Conservation (phyloP, 2,888 invertebrate genomes). For the Harmothoe impar region DNA sequence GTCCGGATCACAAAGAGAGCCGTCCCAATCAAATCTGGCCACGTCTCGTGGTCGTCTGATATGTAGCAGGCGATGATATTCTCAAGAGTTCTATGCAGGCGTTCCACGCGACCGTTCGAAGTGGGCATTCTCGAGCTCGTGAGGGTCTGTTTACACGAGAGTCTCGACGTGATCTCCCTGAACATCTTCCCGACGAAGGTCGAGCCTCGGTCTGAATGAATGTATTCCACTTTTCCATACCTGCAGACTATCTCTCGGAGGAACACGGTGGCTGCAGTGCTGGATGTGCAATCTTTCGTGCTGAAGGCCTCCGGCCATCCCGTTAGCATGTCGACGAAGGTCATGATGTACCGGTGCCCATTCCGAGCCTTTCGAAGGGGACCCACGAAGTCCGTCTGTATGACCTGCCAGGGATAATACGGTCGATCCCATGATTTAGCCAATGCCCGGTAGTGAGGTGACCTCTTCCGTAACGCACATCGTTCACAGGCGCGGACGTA, state of each 20-base stretch:
- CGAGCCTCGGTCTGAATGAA: neutral
- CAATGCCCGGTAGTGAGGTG: neutral
- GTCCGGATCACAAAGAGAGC: neutral
- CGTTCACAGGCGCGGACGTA: neutral
- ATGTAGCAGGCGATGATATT: no score
- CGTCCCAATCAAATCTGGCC: neutral
- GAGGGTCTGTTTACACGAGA: neutral
- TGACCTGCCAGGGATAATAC: neutral
- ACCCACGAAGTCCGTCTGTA: neutral
- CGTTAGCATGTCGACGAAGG: neutral
- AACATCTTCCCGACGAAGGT: neutral
- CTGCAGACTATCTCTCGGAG: neutral
- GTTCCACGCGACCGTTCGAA: neutral
- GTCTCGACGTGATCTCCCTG: neutral
- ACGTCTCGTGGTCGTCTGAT: neutral
- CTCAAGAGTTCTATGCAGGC: neutral
- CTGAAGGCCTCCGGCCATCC: slow-evolving; percentile 23
- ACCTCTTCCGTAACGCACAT: neutral
- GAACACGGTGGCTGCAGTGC: neutral
- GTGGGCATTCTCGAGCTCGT: neutral
- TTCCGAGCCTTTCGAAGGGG: neutral
- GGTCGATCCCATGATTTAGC: neutral
- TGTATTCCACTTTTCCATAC: neutral
- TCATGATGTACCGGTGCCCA: neutral
- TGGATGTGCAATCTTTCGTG: neutral